Conservation (phyloP, 1,140 invertebrate species). For the Pollicipes pollicipes region DNA sequence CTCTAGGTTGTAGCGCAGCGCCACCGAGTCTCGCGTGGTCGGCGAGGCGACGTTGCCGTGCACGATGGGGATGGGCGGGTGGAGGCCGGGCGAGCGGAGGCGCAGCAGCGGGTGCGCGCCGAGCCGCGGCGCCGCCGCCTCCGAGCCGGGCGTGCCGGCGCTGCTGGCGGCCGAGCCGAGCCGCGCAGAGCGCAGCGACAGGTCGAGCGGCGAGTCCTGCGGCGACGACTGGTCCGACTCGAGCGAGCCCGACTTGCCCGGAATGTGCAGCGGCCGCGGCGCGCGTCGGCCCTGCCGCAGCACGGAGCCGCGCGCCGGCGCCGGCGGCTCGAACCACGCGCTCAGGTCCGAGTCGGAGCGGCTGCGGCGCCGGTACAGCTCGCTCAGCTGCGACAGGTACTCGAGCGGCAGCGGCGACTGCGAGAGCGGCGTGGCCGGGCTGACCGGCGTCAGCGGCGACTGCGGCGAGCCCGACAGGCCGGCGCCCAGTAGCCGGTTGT, state of each 20-base stretch:
- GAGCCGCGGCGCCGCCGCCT: conserved; percentile 14
- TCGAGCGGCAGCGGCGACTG: too few species aligned
- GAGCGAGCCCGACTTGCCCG: too few species aligned
- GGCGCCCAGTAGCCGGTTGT: too few species aligned
- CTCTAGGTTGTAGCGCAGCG: too few species aligned
- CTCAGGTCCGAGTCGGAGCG: conserved; percentile 55
- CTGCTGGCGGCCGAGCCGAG: conserved; percentile 6
- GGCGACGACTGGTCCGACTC: too few species aligned
- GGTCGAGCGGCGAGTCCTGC: too few species aligned
- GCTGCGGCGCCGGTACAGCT: too few species aligned
- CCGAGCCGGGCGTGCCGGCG: conserved; percentile 7
- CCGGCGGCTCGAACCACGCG: conserved; percentile 11
- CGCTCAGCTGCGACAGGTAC: too few species aligned
- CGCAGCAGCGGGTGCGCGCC: conserved; percentile 14
- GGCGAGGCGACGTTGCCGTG: conserved; percentile 55
- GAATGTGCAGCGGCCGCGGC: too few species aligned
- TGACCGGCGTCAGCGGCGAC: too few species aligned
- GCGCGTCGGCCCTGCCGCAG: conserved; percentile 19
- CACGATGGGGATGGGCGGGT: conserved; percentile 40
- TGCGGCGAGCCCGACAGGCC: conserved; percentile 51
- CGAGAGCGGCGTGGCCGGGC: too few species aligned
- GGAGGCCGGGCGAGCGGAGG: conserved; percentile 11
- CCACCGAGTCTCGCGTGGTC: conserved; percentile 57
- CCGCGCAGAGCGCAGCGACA: conserved; percentile 38
- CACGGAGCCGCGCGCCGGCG: conserved; percentile 13